Evolutionary conservation across 1,140 invertebrate genomes (phyloP).

Genomic region (Diorhabda sublineata): DNA sequence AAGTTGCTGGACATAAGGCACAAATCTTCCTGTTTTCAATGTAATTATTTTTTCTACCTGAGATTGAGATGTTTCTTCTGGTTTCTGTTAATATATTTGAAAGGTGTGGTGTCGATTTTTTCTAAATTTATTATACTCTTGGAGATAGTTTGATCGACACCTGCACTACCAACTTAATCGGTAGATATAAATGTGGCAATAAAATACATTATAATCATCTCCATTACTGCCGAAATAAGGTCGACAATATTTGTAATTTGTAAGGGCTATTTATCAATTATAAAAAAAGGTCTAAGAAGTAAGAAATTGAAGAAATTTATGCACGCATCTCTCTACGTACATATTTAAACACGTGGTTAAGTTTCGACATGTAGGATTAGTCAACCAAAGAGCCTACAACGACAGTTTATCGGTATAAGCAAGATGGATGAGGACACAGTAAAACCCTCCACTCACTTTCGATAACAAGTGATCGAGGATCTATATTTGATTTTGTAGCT

Average conservation of each 20-base stretch:
- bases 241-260: too few relatives aligned
- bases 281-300: neutral
- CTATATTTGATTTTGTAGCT: constrained; percentile 2
- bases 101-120: constrained; percentile 1
- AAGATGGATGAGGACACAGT: neutral
- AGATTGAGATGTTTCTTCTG: constrained; percentile 2
- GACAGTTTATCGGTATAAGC: neutral
- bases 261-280: neutral
- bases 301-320: neutral
- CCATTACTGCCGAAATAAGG: too few relatives aligned
- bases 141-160: neutral
- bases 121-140: neutral
- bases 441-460: neutral
- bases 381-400: neutral
- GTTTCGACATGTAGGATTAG: neutral
- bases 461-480: neutral
- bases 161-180: neutral
- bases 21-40: neutral
- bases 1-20: neutral
- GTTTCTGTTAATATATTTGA: neutral
- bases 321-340: neutral
- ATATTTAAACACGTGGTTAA: neutral
- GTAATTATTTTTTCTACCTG: neutral
- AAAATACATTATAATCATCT: too few relatives aligned
- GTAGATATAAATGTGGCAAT: too few relatives aligned